A percentile compares a stretch with the other conserved stretches of the same genome.
Evolutionary conservation across 2,797 vertebrate genomes (phyloP).

Genomic region (Uromys caudimaculatus): DNA sequence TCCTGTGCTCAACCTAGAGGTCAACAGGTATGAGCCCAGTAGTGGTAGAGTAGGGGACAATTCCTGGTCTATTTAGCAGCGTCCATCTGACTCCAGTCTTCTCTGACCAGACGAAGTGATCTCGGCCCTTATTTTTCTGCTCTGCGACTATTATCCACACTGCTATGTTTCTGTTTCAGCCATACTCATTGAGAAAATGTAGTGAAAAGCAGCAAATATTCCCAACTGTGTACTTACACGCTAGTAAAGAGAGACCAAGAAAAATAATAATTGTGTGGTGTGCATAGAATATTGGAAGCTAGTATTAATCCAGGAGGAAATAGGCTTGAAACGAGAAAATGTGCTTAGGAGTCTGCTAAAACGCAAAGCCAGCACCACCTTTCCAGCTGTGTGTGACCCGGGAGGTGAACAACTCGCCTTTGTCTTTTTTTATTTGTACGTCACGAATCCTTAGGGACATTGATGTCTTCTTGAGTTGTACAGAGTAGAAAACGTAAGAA

Average conservation of each 20-base stretch:
- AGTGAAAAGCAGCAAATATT: neutral
- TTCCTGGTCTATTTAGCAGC: neutral
- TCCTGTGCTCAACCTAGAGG: neutral
- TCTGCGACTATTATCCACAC: neutral
- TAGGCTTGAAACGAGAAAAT: neutral
- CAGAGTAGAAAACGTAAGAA: neutral
- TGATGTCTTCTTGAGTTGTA: neutral
- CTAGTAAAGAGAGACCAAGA: neutral
- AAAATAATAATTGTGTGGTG: neutral
- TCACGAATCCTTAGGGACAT: conserved; percentile 1
- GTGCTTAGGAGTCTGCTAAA: neutral
- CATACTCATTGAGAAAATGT: neutral
- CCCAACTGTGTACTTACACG: neutral
- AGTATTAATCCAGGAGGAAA: neutral
- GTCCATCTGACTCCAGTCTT: neutral
- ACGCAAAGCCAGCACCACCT: neutral
- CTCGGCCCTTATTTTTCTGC: neutral
- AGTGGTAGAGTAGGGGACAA: neutral
- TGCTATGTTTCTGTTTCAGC: neutral
- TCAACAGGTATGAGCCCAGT: neutral
- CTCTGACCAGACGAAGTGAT: neutral
- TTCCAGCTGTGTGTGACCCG: neutral
- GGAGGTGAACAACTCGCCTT: neutral
- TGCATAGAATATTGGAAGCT: neutral
- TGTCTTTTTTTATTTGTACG: neutral